Conservation (phyloP, 2,113 vertebrate genomes). For the Archilochus colubris region DNA sequence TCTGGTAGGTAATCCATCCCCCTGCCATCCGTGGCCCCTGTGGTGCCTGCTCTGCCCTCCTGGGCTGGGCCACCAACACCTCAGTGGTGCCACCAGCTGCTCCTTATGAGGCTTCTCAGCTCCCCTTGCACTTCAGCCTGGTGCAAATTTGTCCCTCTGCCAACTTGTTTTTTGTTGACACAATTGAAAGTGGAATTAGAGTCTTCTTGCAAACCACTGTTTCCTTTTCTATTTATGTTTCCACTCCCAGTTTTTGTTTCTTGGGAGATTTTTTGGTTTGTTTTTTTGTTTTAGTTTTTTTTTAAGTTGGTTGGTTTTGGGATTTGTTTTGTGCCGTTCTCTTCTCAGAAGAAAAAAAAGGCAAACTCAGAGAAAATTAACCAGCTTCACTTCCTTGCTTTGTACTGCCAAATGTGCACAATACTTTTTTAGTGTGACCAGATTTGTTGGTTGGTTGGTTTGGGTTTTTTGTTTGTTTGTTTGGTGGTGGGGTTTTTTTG, state of each 20-base stretch:
- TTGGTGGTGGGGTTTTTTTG: neutral
- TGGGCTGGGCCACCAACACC: fast-evolving
- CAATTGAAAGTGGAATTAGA: neutral
- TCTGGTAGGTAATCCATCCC: fast-evolving
- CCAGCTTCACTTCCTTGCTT: neutral
- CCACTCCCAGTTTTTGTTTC: fast-evolving
- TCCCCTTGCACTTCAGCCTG: neutral
- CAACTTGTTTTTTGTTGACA: neutral
- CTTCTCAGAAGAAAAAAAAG: neutral
- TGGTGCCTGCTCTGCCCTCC: neutral
- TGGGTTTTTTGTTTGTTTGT: neutral
- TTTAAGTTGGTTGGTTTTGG: too few relatives aligned
- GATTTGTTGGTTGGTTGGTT: neutral
- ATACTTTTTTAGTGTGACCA: neutral
- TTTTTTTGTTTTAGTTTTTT: too few relatives aligned
- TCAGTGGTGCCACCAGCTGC: neutral
- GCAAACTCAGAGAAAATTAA: neutral
- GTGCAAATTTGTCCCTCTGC: neutral
- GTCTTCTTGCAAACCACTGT: neutral
- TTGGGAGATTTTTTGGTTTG: neutral
- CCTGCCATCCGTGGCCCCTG: fast-evolving
- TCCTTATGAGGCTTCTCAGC: neutral
- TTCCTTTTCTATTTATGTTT: neutral
- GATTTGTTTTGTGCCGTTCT: neutral
- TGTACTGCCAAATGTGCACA: neutral